Base-by-base conservation (phyloP, 2,113 vertebrate genomes). In the Scatophagus argus region DNA sequence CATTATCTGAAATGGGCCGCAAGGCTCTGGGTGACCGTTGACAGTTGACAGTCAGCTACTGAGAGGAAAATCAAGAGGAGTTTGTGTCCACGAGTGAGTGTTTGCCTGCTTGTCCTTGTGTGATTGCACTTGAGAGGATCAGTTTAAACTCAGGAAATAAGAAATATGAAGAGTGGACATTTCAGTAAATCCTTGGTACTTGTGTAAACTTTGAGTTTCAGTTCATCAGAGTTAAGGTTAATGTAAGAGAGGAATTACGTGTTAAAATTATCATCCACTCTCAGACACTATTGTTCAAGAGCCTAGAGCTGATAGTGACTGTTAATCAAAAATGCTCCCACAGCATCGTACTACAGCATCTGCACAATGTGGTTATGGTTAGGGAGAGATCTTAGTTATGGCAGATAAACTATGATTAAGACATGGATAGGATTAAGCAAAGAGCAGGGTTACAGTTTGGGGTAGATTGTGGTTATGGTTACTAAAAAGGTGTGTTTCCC, bases 1-100 rank as follows among this genome's bases (percentile, higher is more conserved):
- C 80, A 89, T 92, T 88, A 89, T 91, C 67, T 85, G 8, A 82
- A 89, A 82, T 59, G 47, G 36, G 51, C 61, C 60, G 36, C 51
- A 64, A 49, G 77, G 34, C 27, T 69, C 77, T 38, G 69, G 55
- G 51, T 10, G 7, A 77, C 55, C 41, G 47, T 36, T 64, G 76
- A 81, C 72, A 81, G 70, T 74, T 72, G 64, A 83, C 62, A 32
- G 69, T 56, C 55, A 75, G 66, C 49, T 82, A 25, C 47, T 39
- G 19, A 61, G 68, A 36, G 17, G 32, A 25, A 44, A 70, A 79
- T 73, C 47, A 70, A 66, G 52, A 47, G 13, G 47, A 72, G 34
- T 65, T 61, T 67, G 29, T 41, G 44, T 69, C 36, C 38, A 43
- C 12, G 52, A 21, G 49, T 66, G 38, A 64, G 74, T 23, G 39